Conservation (phyloP, 2,888 invertebrate genomes). For the Rhingia rostrata region DNA sequence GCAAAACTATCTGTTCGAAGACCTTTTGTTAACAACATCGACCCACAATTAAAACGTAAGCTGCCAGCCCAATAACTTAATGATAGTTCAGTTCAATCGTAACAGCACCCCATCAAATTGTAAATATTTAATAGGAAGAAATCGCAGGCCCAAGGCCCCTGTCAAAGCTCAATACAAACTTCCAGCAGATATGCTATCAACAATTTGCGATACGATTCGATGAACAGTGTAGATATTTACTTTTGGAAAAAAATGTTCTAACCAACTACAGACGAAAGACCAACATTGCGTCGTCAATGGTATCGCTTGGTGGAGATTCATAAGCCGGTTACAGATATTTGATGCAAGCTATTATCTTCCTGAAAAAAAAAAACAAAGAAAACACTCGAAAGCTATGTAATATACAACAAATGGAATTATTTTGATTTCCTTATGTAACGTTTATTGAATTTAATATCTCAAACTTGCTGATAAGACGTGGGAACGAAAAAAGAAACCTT, state of each 20-base stretch:
- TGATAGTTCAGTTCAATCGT: constrained; percentile 40
- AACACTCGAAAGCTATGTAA: no score
- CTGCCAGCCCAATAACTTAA: constrained; percentile 22
- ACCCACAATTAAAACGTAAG: constrained; percentile 11
- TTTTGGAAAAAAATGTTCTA: not conserved
- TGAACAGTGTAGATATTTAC: constrained; percentile 2
- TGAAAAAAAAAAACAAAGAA: no score
- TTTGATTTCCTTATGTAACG: not conserved
- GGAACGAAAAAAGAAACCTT: not conserved
- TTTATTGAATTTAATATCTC: not conserved
- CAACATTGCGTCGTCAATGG: not conserved
- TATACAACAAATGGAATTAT: no score
- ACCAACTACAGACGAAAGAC: not conserved
- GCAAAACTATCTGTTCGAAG: not conserved
- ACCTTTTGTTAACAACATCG: constrained; percentile 20
- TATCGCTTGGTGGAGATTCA: not conserved
- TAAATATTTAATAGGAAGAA: constrained; percentile 15
- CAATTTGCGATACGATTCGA: not conserved
- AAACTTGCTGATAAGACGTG: not conserved
- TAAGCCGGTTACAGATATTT: no score
- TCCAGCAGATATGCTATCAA: constrained; percentile 1
- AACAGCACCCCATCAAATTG: constrained; percentile 15
- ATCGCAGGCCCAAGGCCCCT: constrained; percentile 15
- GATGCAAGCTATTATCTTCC: no score
- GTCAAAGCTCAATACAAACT: constrained; percentile 9